Evolutionary conservation across 2,113 vertebrate species (phyloP).

Genomic region (Oryctolagus cuniculus): mOryCun1.1 NC_091436.1:35531501-35532000

Average conservation of each 20-base stretch:
- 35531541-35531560: neutral
- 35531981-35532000: constrained; percentile 69
- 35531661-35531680: constrained; percentile 60
- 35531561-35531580: constrained; percentile 62
- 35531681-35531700: constrained; percentile 72
- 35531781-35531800: constrained; percentile 6
- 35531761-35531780: neutral
- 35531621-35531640: constrained; percentile 23
- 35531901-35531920: constrained; percentile 60
- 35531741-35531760: constrained; percentile 44
- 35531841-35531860: constrained; percentile 67
- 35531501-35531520: constrained; percentile 6
- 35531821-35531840: constrained; percentile 69
- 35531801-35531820: neutral
- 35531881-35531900: constrained; percentile 72
- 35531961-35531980: constrained; percentile 66
- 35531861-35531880: constrained; percentile 69
- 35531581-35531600: constrained; percentile 60
- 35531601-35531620: constrained; percentile 44
- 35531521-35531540: constrained; percentile 20
- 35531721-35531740: neutral
- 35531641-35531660: constrained; percentile 61
- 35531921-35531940: constrained; percentile 71
- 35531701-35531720: constrained; percentile 41
- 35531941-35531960: constrained; percentile 61